Evolutionary conservation across 1,140 invertebrate species (phyloP), one percentile per base, ranked within the genome.

Genomic region (Aradophagus sp.): DNA sequence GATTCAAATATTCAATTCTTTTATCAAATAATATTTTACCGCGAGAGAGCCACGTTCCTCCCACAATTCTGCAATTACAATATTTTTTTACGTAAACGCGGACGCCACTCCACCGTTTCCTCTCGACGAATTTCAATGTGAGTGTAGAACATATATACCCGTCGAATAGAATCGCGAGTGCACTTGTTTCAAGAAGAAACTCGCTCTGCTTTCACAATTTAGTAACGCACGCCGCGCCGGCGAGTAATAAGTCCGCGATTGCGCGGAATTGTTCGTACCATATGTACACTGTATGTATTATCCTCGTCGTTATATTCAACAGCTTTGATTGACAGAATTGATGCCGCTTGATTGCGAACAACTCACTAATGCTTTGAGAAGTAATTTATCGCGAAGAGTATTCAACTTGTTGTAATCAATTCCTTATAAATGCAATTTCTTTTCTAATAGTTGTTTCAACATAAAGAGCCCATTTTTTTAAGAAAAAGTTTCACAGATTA

Each of bases 121-220:
- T 29, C 38, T 29, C 31, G 53, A 61, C 34, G 35, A 55, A 66
- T 72, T 72, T 66, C 56, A 62, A 42, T 59, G 55, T 27, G 16
- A 7, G 34, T 16, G 19, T 10, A 14, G 52, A 56, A 5, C 20
- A 8, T 35, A 50, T 27, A 39, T 44, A 47, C 41, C 38, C 32
- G 52, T 58, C 39, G 62, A 19, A 50, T 65, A 35, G 50, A 66
- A 70, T 63, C 53, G 27, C 50, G 41, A 66, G 47, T 62, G 50
- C 66, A 74, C 72, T 70, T 74, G 72, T 71, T 74, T 71, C 62
- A 71, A 63, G 67, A 74, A 74, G 73, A 74, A 74, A 74, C 73
- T 74, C 44, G 68, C 58, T 71, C 56, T 55, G 68, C 63, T 75
- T 72, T 75, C 73, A 63, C 68, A 72, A 72, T 68, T 65, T 68